These are phyloP conservation scores for Elymnias hypermnestra DNA, from an alignment of 1,140 invertebrate genomes.

Conservation along the genomic window DNA sequence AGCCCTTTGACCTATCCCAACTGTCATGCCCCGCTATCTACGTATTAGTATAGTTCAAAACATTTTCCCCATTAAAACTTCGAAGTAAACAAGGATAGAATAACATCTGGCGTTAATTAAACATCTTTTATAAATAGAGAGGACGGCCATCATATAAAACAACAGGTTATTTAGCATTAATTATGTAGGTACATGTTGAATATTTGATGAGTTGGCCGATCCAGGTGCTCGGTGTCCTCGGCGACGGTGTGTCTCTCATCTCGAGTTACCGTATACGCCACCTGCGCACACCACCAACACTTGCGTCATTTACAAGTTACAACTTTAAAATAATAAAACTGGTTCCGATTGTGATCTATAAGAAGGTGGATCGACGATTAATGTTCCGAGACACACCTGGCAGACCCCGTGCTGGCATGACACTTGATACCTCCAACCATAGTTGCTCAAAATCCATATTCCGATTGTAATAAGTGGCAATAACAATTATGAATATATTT, in stretches of 20 bases:
- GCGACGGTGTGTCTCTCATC: slow-evolving; percentile 39
- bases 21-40: no score
- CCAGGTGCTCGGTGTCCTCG: slow-evolving; percentile 30
- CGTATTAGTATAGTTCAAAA: no score
- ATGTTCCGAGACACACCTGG: slow-evolving; percentile 64
- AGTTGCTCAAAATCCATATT: slow-evolving; percentile 33
- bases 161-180: slow-evolving; percentile 17
- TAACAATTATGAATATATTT: slow-evolving; percentile 39
- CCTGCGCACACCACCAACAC: slow-evolving; percentile 57
- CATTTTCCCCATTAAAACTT: background rate
- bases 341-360: slow-evolving; percentile 73
- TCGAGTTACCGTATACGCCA: slow-evolving; percentile 49
- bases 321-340: slow-evolving; percentile 74
- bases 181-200: slow-evolving; percentile 19
- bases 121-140: slow-evolving; percentile 17
- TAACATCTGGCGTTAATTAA: slow-evolving; percentile 1
- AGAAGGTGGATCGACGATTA: slow-evolving; percentile 62
- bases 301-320: slow-evolving; percentile 74
- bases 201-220: slow-evolving; percentile 17
- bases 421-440: slow-evolving; percentile 50
- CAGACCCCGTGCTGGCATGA: slow-evolving; percentile 60
- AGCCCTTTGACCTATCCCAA: slow-evolving; percentile 28
- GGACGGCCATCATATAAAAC: slow-evolving; percentile 11
- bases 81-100: slow-evolving; percentile 5
- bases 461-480: slow-evolving; percentile 15